Base-by-base conservation (phyloP, 2,888 invertebrate genomes). In the Agonopterix alstromeriana region DNA sequence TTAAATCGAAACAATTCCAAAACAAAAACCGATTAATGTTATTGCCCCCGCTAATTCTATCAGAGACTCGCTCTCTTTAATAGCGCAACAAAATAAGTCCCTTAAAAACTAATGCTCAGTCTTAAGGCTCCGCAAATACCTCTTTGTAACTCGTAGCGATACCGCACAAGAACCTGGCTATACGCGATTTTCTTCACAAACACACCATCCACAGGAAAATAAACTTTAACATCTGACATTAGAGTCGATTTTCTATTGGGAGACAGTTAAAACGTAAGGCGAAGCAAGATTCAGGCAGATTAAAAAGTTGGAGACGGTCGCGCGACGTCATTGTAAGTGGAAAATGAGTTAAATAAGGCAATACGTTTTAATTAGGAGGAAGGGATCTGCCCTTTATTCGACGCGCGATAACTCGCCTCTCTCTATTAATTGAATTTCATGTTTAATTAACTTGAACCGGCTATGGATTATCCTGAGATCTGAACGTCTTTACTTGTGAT, bases 331-430 rank as follows among this genome's bases (percentile, higher is more conserved):
- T 82, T 86, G 85, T 85, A 80, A 86, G 84, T 85, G 78, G 86
- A 85, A 87, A 88, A 88, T 87, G 86, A 88, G 87, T 88, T 86
- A 85, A 88, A 88, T 86, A 88, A 87, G 82, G 87, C 87, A 88
- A 88, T 88, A 88, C 85, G 87, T 88, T 88, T 88, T 88, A 88
- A 88, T 88, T 86, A 88, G 86, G 77, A 78, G 75, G 82, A 82
- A 80, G 82, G 85, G 82, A 76, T 79, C 79, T 70, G 72, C 76
- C 84, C 83, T 85, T 86, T 85, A 83, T 86, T 85, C 83, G 76
- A 75, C 73, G 71, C 73, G 71, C 83, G 85, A 86, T 86, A 85
- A 85, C 82, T 85, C 79, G 77, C 73, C 71, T 73, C 70, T 75
- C 70, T 81, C 82, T 84, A 86, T 86, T 87, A 85, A 87, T 87